A percentile compares a stretch with the other conserved stretches of the same genome.
phyloP scores from a whole-genome alignment of 2,113 vertebrate species.

The Lipotes vexillifer region DNA sequence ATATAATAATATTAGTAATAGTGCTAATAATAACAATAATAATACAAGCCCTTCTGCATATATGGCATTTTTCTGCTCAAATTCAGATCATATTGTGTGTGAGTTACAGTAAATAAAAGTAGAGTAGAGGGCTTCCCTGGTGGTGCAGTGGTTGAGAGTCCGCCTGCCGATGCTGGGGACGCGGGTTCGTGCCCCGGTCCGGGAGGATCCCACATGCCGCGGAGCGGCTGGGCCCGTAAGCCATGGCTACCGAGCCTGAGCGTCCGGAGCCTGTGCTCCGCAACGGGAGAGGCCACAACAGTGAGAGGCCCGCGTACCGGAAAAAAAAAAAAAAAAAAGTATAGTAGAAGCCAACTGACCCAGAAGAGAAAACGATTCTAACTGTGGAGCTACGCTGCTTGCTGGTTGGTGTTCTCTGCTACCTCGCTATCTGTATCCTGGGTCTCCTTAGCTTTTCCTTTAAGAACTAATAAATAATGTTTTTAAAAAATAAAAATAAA shows the following conservation, averaged over 20 bases:
- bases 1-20: neutral
- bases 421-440: neutral
- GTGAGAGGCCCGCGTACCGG: too few relatives aligned
- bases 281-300: too few relatives aligned
- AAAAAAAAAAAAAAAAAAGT: neutral
- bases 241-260: too few relatives aligned
- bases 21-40: neutral
- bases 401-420: neutral
- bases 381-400: neutral
- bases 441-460: neutral
- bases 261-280: too few relatives aligned
- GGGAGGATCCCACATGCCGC: too few relatives aligned
- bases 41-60: neutral
- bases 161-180: too few relatives aligned
- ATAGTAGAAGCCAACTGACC: neutral
- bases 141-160: too few relatives aligned
- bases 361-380: conserved; percentile 9
- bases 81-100: neutral
- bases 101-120: neutral
- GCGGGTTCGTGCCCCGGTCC: too few relatives aligned
- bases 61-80: neutral
- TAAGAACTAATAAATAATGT: neutral
- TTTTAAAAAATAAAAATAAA: neutral
- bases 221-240: too few relatives aligned
- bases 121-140: neutral